Percentiles rank a stretch among this genome's conserved stretches.
phyloP scores from a whole-genome alignment of 2,797 vertebrate genomes.

The Peromyscus eremicus region DNA sequence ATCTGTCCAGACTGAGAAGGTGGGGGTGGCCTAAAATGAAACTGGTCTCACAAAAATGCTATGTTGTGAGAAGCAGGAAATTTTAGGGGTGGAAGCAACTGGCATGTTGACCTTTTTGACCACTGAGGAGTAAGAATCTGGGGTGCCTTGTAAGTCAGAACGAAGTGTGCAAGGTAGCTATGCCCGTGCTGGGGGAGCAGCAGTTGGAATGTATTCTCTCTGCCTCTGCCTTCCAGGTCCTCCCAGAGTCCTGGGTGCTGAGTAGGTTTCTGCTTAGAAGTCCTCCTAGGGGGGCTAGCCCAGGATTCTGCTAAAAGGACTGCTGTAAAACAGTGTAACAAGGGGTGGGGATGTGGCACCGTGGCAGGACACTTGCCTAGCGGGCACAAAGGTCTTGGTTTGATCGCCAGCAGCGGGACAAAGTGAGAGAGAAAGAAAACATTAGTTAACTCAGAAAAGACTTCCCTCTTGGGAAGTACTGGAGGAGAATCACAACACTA shows the following conservation, averaged over 20 bases:
- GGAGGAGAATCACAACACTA: background rate
- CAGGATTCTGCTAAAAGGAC: background rate
- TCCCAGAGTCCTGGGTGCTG: background rate
- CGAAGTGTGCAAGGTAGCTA: background rate
- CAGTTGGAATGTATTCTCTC: background rate
- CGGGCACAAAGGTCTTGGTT: background rate
- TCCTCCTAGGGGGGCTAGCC: background rate
- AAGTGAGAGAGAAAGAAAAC: background rate
- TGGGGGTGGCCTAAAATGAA: conserved; percentile 9
- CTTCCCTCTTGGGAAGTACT: background rate
- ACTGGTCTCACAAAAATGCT: background rate
- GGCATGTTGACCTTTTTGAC: background rate
- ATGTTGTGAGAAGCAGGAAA: background rate
- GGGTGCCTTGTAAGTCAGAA: conserved; percentile 48
- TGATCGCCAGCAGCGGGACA: background rate
- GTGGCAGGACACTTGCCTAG: background rate
- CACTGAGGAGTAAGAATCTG: background rate
- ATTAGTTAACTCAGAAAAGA: background rate
- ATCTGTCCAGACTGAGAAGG: background rate
- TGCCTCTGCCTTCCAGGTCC: background rate
- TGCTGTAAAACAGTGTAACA: background rate
- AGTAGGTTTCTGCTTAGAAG: background rate
- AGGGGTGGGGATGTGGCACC: background rate
- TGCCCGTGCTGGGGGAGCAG: background rate
- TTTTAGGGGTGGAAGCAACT: background rate